phyloP scores from a whole-genome alignment of 2,113 vertebrate genomes.

The Talpa occidentalis region DNA sequence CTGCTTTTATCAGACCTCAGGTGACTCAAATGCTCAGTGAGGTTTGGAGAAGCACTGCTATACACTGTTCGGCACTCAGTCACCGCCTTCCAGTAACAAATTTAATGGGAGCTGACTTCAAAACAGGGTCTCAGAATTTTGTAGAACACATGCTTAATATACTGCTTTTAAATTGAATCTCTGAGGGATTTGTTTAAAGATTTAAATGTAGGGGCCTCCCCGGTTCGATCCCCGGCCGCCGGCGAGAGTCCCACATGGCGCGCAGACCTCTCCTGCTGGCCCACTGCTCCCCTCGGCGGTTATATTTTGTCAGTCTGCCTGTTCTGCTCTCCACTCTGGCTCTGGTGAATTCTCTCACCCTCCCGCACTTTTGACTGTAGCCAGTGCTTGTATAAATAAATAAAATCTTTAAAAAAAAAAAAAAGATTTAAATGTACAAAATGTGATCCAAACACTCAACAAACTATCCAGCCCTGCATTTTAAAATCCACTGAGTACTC shows the following conservation, averaged over 20 bases:
- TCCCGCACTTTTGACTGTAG: too few relatives aligned
- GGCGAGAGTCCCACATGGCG: too few relatives aligned
- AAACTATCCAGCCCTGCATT: slow-evolving; percentile 52
- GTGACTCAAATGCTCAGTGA: not conserved
- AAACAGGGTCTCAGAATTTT: slow-evolving; percentile 12
- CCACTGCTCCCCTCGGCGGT: too few relatives aligned
- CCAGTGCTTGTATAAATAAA: too few relatives aligned
- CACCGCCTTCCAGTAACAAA: not conserved
- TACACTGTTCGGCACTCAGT: not conserved
- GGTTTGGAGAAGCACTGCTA: not conserved
- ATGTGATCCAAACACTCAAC: slow-evolving; percentile 54
- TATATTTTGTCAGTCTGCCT: too few relatives aligned
- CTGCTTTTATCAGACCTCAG: not conserved
- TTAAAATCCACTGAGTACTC: slow-evolving; percentile 54
- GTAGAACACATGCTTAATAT: slow-evolving; percentile 50
- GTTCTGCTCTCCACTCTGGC: too few relatives aligned
- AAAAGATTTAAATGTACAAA: slow-evolving; percentile 65
- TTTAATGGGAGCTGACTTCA: not conserved
- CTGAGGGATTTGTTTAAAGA: slow-evolving; percentile 68
- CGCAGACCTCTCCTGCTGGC: too few relatives aligned
- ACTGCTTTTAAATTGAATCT: slow-evolving; percentile 48
- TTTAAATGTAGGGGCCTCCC: slow-evolving; percentile 66
- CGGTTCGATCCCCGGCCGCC: too few relatives aligned
- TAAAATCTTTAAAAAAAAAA: too few relatives aligned
- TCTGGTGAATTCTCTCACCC: too few relatives aligned